phyloP scores from a whole-genome alignment of 2,797 vertebrate genomes.

The Allobates femoralis region DNA sequence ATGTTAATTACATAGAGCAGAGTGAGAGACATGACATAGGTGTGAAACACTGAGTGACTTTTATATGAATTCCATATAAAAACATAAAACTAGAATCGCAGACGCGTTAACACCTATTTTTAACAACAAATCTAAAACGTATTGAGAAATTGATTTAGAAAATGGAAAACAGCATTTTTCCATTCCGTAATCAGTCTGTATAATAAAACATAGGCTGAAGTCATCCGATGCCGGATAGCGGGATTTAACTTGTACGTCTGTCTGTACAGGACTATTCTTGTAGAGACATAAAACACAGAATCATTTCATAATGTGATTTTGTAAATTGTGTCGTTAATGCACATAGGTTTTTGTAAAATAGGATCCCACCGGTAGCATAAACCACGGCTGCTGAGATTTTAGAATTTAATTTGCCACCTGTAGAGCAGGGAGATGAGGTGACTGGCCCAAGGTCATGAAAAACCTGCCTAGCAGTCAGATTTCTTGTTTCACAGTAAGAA shows the following conservation, averaged over 20 bases:
- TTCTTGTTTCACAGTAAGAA: constrained; percentile 61
- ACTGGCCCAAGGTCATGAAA: constrained; percentile 54
- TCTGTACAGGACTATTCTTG: constrained; percentile 27
- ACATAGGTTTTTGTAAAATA: constrained; percentile 61
- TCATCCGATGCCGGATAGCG: background rate
- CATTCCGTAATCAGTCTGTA: background rate
- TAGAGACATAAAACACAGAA: constrained; percentile 40
- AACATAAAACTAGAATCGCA: background rate
- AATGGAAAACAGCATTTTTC: background rate
- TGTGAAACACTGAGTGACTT: background rate
- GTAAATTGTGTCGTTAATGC: constrained; percentile 59
- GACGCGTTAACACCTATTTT: background rate
- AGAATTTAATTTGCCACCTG: constrained; percentile 62
- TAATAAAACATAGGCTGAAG: background rate
- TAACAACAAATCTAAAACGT: background rate
- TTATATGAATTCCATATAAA: background rate
- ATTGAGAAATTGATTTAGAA: background rate
- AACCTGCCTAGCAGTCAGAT: constrained; percentile 57
- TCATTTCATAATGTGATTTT: constrained; percentile 51
- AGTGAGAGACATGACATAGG: background rate
- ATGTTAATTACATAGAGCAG: constrained; percentile 21
- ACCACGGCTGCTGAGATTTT: constrained; percentile 54
- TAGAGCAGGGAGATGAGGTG: constrained; percentile 60
- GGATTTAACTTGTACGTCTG: constrained; percentile 19
- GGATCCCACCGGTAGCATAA: constrained; percentile 58